Evolutionary conservation across 2,888 invertebrate species (phyloP).

Genomic region (Mythimna loreyi): DNA sequence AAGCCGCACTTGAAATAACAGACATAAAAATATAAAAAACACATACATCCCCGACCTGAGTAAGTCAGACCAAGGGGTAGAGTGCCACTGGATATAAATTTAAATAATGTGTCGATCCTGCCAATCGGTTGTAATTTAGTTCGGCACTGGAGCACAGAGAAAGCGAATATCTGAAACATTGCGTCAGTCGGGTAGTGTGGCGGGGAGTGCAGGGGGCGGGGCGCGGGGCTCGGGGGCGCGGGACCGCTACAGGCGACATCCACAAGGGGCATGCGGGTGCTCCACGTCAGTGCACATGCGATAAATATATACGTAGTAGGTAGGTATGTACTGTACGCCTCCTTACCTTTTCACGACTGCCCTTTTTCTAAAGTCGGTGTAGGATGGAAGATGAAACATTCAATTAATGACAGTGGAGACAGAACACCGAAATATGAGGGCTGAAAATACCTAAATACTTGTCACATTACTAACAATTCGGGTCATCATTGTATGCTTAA

Average conservation of each 20-base stretch:
- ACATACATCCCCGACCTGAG: conserved; percentile 50
- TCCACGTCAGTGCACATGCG: conserved; percentile 85
- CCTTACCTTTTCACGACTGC: conserved; percentile 96
- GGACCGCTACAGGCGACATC: conserved; percentile 71
- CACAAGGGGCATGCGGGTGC: conserved; percentile 87
- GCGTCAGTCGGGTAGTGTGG: conserved; percentile 65
- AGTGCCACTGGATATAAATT: conserved; percentile 57
- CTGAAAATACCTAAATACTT: conserved; percentile 62
- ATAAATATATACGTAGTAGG: conserved; percentile 65
- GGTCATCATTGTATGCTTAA: conserved; percentile 32
- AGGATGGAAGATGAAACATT: conserved; percentile 90
- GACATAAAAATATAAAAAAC: conserved; percentile 51
- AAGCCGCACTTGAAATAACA: conserved; percentile 65
- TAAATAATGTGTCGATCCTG: conserved; percentile 51
- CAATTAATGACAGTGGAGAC: conserved; percentile 88
- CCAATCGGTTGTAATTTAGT: conserved; percentile 50
- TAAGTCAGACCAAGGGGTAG: conserved; percentile 51
- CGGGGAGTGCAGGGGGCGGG: conserved; percentile 67
- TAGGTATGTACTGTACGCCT: conserved; percentile 73
- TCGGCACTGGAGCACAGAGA: conserved; percentile 71
- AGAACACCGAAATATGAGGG: conserved; percentile 77
- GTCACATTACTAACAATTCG: conserved; percentile 55
- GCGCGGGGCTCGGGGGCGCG: conserved; percentile 51
- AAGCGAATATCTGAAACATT: conserved; percentile 78
- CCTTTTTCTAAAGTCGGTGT: conserved; percentile 94